Evolutionary conservation across 2,113 vertebrate genomes (phyloP).

Genomic region (Thymallus thymallus): DNA sequence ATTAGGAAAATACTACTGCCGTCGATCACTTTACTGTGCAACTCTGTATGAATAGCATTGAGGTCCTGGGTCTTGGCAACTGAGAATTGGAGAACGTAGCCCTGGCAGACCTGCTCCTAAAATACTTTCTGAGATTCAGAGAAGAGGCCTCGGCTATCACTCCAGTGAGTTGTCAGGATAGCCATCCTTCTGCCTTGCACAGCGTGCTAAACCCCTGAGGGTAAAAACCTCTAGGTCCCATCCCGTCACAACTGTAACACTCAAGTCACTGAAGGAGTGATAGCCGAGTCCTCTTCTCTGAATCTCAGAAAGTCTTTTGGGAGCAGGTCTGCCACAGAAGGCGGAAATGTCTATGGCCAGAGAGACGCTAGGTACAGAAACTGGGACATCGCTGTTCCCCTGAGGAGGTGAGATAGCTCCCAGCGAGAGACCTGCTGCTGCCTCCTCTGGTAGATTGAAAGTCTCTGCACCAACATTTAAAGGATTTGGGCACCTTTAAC

Average conservation of each 20-base stretch:
- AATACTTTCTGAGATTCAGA: slow-evolving; percentile 37
- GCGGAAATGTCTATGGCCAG: slow-evolving; percentile 35
- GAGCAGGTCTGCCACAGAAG: slow-evolving; percentile 42
- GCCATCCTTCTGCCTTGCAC: slow-evolving; percentile 1
- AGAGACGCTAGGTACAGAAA: slow-evolving; percentile 50
- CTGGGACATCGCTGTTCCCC: slow-evolving; percentile 56
- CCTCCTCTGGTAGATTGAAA: slow-evolving; percentile 48
- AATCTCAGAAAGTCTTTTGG: slow-evolving; percentile 46
- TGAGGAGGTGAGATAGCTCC: slow-evolving; percentile 48
- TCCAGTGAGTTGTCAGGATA: background rate
- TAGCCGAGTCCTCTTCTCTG: slow-evolving; percentile 44
- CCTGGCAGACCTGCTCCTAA: slow-evolving; percentile 41
- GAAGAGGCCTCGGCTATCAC: slow-evolving; percentile 44
- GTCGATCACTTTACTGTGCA: too few species aligned
- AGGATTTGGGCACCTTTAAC: slow-evolving; percentile 54
- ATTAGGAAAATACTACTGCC: too few species aligned
- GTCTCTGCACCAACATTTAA: slow-evolving; percentile 50
- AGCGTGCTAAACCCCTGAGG: slow-evolving; percentile 37
- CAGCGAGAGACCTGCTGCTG: slow-evolving; percentile 33
- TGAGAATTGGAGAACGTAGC: too few species aligned
- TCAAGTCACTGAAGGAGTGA: slow-evolving; percentile 25
- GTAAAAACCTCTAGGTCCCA: slow-evolving; percentile 22
- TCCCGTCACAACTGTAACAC: slow-evolving; percentile 47
- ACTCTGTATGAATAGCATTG: background rate
- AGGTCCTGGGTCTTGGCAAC: too few species aligned